phyloP scores from a whole-genome alignment of 1,140 invertebrate genomes.

The Calliopsis andreniformis region DNA sequence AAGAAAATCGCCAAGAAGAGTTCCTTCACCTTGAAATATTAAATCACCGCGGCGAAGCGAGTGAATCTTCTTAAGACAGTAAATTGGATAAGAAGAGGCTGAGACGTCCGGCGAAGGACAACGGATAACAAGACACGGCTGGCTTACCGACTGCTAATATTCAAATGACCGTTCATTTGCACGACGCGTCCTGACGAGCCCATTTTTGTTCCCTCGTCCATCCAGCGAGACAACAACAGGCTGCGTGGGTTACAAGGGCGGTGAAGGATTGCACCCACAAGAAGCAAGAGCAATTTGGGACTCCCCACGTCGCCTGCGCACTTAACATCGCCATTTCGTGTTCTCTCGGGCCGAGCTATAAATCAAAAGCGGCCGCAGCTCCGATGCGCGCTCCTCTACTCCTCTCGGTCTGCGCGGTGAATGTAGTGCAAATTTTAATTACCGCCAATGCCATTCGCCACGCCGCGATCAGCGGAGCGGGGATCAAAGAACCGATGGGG shows the following conservation, averaged over 20 bases:
- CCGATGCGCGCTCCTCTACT: constrained; percentile 45
- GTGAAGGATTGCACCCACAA: constrained; percentile 52
- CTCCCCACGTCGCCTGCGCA: constrained; percentile 60
- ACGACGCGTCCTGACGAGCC: constrained; percentile 12
- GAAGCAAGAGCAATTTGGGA: constrained; percentile 66
- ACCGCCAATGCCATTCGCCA: neutral
- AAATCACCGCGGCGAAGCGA: no score
- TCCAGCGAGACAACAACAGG: constrained; percentile 46
- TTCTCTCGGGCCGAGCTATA: constrained; percentile 45
- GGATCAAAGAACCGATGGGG: neutral
- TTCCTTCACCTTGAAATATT: no score
- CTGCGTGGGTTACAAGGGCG: constrained; percentile 57
- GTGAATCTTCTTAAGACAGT: no score
- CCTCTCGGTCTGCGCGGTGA: constrained; percentile 34
- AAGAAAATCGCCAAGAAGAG: no score
- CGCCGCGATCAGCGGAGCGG: neutral
- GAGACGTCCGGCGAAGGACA: no score
- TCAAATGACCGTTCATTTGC: constrained; percentile 13
- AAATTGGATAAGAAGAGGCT: no score
- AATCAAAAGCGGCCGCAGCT: constrained; percentile 52
- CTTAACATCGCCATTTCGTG: constrained; percentile 63
- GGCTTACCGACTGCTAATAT: neutral
- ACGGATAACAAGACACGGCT: neutral
- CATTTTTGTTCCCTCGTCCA: constrained; percentile 25
- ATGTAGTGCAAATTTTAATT: constrained; percentile 50